phyloP scores from a whole-genome alignment of 2,113 vertebrate species.

The Rhabdomys dilectus region DNA sequence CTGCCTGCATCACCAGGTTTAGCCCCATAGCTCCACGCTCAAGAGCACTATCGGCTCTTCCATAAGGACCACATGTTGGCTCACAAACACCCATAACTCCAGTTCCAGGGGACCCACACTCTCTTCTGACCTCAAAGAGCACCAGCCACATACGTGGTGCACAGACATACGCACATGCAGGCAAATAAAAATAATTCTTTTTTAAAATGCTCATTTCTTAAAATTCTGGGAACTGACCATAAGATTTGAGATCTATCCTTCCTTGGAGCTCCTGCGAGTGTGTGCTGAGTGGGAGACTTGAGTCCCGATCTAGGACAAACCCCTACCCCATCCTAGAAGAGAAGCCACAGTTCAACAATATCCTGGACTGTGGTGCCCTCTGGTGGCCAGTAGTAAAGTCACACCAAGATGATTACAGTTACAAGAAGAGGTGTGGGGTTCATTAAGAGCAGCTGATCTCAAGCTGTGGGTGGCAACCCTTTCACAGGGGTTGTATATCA shows the following conservation, averaged over 20 bases:
- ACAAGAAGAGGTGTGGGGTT: too few relatives aligned
- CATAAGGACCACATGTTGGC: neutral
- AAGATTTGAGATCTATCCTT: neutral
- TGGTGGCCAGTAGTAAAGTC: constrained; percentile 63
- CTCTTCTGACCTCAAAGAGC: neutral
- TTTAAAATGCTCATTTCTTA: neutral
- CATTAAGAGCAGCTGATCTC: neutral
- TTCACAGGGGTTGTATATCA: neutral
- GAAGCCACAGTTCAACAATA: neutral
- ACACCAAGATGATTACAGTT: neutral
- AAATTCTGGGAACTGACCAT: neutral
- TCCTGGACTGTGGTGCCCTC: constrained; percentile 61
- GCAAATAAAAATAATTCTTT: neutral
- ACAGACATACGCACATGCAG: neutral
- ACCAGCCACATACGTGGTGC: neutral
- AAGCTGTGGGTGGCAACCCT: neutral
- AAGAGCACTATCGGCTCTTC: neutral
- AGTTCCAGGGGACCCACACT: neutral
- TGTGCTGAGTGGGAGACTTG: fast-evolving
- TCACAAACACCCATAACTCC: neutral
- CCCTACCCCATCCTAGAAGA: neutral
- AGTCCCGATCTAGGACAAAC: neutral
- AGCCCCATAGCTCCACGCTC: neutral
- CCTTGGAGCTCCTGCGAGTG: fast-evolving
- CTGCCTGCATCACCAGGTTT: neutral